Percentiles rank a stretch among this genome's conserved stretches.
phyloP scores from a whole-genome alignment of 2,888 invertebrate genomes.

The Orchestes rusci region DNA sequence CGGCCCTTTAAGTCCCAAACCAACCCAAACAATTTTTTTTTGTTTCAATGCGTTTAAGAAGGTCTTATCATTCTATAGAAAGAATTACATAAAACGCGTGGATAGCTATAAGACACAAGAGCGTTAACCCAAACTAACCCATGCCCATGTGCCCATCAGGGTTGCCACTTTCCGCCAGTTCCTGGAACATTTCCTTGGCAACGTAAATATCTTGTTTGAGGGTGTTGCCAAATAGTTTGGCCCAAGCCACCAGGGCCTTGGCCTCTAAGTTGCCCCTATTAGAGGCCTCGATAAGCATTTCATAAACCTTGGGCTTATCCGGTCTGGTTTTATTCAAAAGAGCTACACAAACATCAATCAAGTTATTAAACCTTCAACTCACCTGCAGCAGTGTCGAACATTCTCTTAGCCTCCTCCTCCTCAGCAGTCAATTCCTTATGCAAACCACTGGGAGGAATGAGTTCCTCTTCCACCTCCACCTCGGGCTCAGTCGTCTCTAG shows the following conservation, averaged over 20 bases:
- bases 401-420: constrained; percentile 64
- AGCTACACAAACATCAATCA: not conserved
- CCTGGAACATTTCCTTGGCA: constrained; percentile 69
- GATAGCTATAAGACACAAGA: too few species aligned
- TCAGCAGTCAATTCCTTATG: constrained; percentile 52
- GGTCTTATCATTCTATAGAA: too few species aligned
- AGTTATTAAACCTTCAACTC: not conserved
- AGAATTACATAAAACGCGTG: too few species aligned
- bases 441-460: constrained; percentile 44
- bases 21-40: too few species aligned
- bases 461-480: constrained; percentile 47
- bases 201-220: constrained; percentile 67
- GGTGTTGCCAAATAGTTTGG: constrained; percentile 75
- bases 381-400: constrained; percentile 64
- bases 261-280: constrained; percentile 75
- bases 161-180: constrained; percentile 67
- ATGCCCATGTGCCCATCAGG: constrained; percentile 81
- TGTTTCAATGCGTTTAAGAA: too few species aligned
- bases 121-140: constrained; percentile 36
- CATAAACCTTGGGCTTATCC: constrained; percentile 67
- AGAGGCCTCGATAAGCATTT: constrained; percentile 71
- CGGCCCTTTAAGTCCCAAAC: too few species aligned
- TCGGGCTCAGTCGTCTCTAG: constrained; percentile 37
- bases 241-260: constrained; percentile 81
- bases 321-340: constrained; percentile 65